Percentiles rank a stretch among this genome's conserved stretches.
phyloP scores from a whole-genome alignment of 2,113 vertebrate genomes.

The Boulengeromyrus knoepffleri region DNA sequence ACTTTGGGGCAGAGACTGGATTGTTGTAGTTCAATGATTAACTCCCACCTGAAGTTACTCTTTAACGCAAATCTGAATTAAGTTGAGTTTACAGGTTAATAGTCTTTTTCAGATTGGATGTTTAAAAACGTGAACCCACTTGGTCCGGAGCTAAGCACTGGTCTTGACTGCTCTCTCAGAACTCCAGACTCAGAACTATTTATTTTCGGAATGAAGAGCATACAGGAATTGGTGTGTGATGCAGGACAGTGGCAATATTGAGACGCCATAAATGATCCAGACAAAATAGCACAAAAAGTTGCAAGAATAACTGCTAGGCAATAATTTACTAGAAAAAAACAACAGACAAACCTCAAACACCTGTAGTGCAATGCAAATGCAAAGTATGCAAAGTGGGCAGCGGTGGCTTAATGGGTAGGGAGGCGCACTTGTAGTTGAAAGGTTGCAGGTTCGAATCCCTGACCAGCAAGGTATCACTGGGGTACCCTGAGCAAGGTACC shows the following conservation, averaged over 20 bases:
- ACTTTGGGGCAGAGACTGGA: neutral
- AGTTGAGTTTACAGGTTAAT: neutral
- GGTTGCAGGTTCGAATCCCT: too few relatives aligned
- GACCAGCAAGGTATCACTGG: too few relatives aligned
- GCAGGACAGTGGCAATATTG: neutral
- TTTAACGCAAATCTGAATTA: neutral
- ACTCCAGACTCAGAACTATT: neutral
- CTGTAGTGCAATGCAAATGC: neutral
- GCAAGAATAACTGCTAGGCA: neutral
- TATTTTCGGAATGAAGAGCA: neutral
- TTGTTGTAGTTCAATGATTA: constrained; percentile 3
- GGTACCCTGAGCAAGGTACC: too few relatives aligned
- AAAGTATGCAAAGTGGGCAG: too few relatives aligned
- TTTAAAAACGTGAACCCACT: neutral
- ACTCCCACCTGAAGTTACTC: neutral
- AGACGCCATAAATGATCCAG: neutral
- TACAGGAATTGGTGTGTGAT: neutral
- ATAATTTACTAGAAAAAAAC: neutral
- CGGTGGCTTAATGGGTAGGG: too few relatives aligned
- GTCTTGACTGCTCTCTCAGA: neutral
- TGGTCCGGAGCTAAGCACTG: neutral
- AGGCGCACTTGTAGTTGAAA: too few relatives aligned
- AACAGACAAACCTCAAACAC: neutral
- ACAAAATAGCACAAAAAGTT: neutral
- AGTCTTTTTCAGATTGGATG: neutral